Conservation (phyloP, 2,797 vertebrate species). For the Phrynocephalus forsythii region DNA sequence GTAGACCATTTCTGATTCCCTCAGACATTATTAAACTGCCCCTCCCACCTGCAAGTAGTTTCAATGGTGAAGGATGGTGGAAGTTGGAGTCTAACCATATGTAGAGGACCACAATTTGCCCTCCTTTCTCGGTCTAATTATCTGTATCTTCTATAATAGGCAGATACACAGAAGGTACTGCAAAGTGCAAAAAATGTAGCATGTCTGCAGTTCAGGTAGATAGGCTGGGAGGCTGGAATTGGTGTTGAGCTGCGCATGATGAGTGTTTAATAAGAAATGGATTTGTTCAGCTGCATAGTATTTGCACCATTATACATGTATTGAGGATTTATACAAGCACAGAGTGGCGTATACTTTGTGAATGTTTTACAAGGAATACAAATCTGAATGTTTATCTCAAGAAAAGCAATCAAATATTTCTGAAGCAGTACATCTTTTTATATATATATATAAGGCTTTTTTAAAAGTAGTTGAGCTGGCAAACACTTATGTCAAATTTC, state of each 20-base stretch:
- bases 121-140: not conserved
- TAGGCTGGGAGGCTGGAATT: conserved; percentile 20
- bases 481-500: not conserved
- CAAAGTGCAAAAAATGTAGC: conserved; percentile 5
- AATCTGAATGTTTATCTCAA: not conserved
- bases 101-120: not conserved
- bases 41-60: not conserved
- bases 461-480: not conserved
- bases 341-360: conserved; percentile 47
- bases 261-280: conserved; percentile 49
- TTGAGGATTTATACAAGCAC: conserved; percentile 28
- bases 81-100: not conserved
- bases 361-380: conserved; percentile 37
- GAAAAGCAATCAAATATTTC: not conserved
- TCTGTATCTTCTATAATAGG: conserved; percentile 43
- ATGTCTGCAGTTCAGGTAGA: conserved; percentile 36
- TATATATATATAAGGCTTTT: too few relatives aligned
- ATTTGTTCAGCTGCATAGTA: conserved; percentile 51
- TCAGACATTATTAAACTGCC: not conserved
- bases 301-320: conserved; percentile 34
- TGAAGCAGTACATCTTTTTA: too few relatives aligned
- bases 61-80: not conserved
- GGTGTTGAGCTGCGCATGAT: conserved; percentile 49
- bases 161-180: conserved; percentile 7
- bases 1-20: not conserved